Conservation (phyloP, 2,113 vertebrate genomes). For the Xerus inauris region DNA sequence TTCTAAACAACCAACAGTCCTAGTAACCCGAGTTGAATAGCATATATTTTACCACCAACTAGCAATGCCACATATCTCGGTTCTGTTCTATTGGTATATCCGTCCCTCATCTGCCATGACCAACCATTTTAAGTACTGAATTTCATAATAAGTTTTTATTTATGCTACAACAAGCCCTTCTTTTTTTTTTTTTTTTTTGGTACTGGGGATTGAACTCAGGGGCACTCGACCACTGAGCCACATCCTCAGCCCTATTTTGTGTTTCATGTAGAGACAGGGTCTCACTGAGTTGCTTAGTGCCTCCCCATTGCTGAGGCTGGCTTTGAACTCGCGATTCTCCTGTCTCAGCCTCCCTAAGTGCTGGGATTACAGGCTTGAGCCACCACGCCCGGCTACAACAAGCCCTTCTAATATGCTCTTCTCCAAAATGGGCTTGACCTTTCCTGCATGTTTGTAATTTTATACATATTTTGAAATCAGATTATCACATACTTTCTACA, state of each 20-base stretch:
- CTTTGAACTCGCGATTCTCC: no score
- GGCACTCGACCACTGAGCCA: no score
- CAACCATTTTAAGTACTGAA: not conserved
- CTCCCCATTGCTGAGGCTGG: no score
- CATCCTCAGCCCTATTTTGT: no score
- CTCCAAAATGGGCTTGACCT: conserved; percentile 8
- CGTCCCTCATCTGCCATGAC: not conserved
- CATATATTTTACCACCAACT: not conserved
- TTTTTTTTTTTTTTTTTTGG: no score
- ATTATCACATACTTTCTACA: not conserved
- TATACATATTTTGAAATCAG: not conserved
- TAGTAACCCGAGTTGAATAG: not conserved
- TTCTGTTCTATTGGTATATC: not conserved
- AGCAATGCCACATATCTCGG: not conserved
- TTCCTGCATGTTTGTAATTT: not conserved
- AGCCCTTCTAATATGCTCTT: not conserved
- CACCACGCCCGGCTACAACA: no score
- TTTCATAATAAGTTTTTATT: conserved; percentile 24
- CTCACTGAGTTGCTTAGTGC: no score
- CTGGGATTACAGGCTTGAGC: no score
- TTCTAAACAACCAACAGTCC: not conserved
- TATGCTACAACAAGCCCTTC: not conserved
- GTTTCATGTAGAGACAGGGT: no score
- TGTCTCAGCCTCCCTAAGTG: no score
- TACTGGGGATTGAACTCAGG: no score